phyloP scores from a whole-genome alignment of 1,140 invertebrate species.

The Thaumetopoea pityocampa region DNA sequence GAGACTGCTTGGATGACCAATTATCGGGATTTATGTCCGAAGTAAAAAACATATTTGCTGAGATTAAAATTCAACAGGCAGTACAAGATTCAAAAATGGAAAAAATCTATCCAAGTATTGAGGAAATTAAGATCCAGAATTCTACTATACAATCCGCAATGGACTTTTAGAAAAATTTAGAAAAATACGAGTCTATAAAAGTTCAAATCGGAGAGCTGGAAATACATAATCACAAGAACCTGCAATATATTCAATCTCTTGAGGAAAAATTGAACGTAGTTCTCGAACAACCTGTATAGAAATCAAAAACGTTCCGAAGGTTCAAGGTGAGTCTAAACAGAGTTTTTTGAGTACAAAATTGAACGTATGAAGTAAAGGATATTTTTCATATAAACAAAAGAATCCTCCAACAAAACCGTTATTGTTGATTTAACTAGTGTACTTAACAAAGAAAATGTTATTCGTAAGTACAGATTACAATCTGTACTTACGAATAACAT shows the following conservation, averaged over 20 bases:
- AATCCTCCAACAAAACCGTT: conserved; percentile 13
- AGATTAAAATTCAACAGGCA: conserved; percentile 20
- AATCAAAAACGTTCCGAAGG: conserved; percentile 19
- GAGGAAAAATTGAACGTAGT: conserved; percentile 17
- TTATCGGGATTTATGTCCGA: conserved; percentile 17
- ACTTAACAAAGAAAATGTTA: conserved; percentile 1
- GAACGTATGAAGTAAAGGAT: conserved; percentile 13
- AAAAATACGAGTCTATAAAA: no score
- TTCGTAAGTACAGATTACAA: neutral
- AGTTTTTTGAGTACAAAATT: conserved; percentile 11
- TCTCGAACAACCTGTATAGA: conserved; percentile 18
- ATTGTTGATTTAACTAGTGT: conserved; percentile 6
- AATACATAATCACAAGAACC: neutral
- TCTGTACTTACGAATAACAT: no score
- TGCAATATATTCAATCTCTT: conserved; percentile 8
- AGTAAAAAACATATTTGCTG: conserved; percentile 20
- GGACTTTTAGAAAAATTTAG: no score
- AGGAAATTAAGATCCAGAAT: conserved; percentile 21
- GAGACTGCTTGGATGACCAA: conserved; percentile 1
- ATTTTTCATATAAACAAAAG: conserved; percentile 18
- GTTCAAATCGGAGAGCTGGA: conserved; percentile 1
- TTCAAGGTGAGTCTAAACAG: conserved; percentile 13
- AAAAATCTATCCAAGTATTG: conserved; percentile 10
- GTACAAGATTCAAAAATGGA: conserved; percentile 20
- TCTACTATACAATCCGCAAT: no score